Evolutionary conservation across 1,140 invertebrate species (phyloP).

Genomic region (Geopemphigus sp.): DNA sequence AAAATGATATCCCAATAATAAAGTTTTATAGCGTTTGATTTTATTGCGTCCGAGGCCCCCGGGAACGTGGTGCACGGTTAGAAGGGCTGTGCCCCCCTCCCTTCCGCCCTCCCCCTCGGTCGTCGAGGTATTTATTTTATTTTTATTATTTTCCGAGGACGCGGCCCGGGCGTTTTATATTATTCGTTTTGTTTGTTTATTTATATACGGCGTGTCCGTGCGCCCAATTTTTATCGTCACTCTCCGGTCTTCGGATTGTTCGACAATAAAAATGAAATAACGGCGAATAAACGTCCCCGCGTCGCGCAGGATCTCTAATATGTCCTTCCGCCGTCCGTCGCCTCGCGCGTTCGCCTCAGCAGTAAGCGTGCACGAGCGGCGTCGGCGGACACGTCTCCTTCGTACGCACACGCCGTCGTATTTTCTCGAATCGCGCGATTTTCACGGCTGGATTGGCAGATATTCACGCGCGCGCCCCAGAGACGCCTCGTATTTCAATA

Average conservation of each 20-base stretch:
- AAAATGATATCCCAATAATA: slow-evolving; percentile 29
- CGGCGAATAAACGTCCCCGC: not conserved
- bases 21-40: slow-evolving; percentile 46
- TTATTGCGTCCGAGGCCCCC: not conserved
- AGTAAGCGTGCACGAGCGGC: not conserved
- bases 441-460: slow-evolving; percentile 29
- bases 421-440: not conserved
- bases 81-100: too few relatives aligned
- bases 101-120: too few relatives aligned
- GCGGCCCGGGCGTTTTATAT: slow-evolving; percentile 22
- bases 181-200: slow-evolving; percentile 35
- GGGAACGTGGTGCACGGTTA: too few relatives aligned
- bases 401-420: too few relatives aligned
- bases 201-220: slow-evolving; percentile 11
- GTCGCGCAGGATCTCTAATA: slow-evolving; percentile 8
- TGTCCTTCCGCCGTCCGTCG: slow-evolving; percentile 1
- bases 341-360: not conserved
- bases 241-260: too few relatives aligned
- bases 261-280: slow-evolving; percentile 41
- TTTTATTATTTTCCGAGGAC: too few relatives aligned
- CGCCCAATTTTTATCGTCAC: slow-evolving; percentile 15
- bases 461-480: not conserved
- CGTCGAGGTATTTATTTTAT: slow-evolving; percentile 5
- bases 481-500: slow-evolving; percentile 37
- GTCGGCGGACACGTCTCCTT: not conserved